Evolutionary conservation across 2,797 vertebrate species (phyloP).

Genomic region (Adrianichthys oophorus): DNA sequence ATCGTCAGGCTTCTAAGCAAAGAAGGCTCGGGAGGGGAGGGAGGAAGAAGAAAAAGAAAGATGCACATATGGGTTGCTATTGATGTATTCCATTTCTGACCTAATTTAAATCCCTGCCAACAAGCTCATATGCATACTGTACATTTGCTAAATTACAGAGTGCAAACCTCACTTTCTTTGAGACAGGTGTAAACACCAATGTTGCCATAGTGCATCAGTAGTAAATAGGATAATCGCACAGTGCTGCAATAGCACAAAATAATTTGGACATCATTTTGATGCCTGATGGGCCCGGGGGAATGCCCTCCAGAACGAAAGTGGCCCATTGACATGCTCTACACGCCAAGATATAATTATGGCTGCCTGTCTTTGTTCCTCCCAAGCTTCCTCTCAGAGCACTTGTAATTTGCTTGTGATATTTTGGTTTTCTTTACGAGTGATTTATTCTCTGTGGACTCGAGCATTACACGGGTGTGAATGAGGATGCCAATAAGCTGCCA

Average conservation of each 20-base stretch:
- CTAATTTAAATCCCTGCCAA: conserved; percentile 86
- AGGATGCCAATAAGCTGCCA: conserved; percentile 48
- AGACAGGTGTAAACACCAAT: conserved; percentile 84
- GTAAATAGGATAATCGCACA: conserved; percentile 79
- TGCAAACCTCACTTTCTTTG: conserved; percentile 72
- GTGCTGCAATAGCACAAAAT: conserved; percentile 75
- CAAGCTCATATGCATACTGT: conserved; percentile 84
- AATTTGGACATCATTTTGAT: conserved; percentile 84
- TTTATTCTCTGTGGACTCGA: conserved; percentile 73
- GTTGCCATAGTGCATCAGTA: conserved; percentile 77
- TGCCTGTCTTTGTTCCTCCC: conserved; percentile 82
- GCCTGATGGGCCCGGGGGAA: conserved; percentile 76
- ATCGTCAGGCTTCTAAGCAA: conserved; percentile 80
- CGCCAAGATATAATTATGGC: conserved; percentile 84
- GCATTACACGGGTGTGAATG: conserved; percentile 68
- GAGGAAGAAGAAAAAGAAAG: conserved; percentile 56
- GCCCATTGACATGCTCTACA: conserved; percentile 82
- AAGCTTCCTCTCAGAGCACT: conserved; percentile 75
- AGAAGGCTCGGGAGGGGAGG: conserved; percentile 66
- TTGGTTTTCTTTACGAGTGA: conserved; percentile 74
- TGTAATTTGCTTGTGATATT: conserved; percentile 84
- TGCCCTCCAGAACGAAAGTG: conserved; percentile 76
- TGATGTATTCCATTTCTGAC: conserved; percentile 86
- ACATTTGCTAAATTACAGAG: conserved; percentile 82
- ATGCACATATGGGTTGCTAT: conserved; percentile 84